A percentile compares a stretch with the other conserved stretches of the same genome.
These are phyloP conservation scores for Protaetia brevitarsis DNA, from an alignment of 1,140 invertebrate species.

Conservation along the genomic window DNA sequence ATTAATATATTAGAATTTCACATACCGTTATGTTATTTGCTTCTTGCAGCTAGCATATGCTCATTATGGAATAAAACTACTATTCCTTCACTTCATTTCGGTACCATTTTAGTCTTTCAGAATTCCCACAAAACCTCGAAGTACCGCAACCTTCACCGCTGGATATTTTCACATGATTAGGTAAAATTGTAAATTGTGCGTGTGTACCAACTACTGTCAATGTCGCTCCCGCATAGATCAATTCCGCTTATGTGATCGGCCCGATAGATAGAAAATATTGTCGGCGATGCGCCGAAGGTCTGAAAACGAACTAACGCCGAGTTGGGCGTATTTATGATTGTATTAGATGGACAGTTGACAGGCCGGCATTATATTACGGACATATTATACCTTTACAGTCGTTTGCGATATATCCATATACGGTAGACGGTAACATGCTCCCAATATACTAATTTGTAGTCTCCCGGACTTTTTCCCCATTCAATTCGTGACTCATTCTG, in stretches of 20 bases:
- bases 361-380: constrained; percentile 18
- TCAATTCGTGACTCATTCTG: constrained; percentile 20
- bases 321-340: constrained; percentile 17
- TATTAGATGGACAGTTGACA: constrained; percentile 14
- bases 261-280: background rate
- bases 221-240: background rate
- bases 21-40: no score
- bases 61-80: no score
- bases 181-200: constrained; percentile 2
- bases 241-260: no score
- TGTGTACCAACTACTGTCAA: constrained; percentile 6
- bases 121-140: background rate
- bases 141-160: background rate
- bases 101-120: no score
- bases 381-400: constrained; percentile 15
- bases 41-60: no score
- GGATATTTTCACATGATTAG: constrained; percentile 12
- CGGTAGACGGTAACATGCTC: constrained; percentile 18
- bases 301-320: constrained; percentile 11
- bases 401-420: constrained; percentile 20
- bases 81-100: no score
- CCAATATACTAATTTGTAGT: constrained; percentile 24
- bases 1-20: no score
- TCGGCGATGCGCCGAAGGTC: constrained; percentile 3
- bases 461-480: constrained; percentile 3